Base-by-base conservation (phyloP, 2,113 vertebrate species). In the Halichoerus grypus region DNA sequence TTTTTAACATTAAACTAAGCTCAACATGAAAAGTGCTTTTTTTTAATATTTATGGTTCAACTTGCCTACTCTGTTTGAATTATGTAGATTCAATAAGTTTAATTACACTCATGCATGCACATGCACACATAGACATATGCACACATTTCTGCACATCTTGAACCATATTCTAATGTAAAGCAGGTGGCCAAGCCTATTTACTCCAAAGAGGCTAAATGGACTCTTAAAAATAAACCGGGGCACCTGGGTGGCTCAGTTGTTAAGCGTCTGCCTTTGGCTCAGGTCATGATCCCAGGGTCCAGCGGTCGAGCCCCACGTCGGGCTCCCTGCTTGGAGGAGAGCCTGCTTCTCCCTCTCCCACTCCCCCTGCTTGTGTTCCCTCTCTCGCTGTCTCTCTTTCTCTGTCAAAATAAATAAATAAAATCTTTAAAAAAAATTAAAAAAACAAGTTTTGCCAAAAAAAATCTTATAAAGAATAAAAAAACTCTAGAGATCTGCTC, bases 31-130 rank as follows among this genome's bases (percentile, higher is more conserved):
- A 92, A 15, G 61, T 65, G 2, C 1, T 53, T 55, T 69, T 53
- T 69, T 95, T 87, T 65, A 97, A 51, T 89, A 71, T 46, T 90
- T 88, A 49, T 90, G 7, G 7, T 85, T 77, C 24, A n/a, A 14
- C 31, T 86, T 72, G 39, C 21, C 5, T 26, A 21, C 19, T 96
- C 4, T 67, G 19, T 49, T 77, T 90, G 36, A 87, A 86, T 83
- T 39, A n/a, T n/a, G 31, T 82, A n/a, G 19, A 69, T 92, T 94
- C 39, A 49, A 0, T n/a, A 53, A 69, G 11, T 86, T 82, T 93
- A 6, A 90, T 72, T 71, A 18, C 4, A 77, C 5, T 90, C 11
- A 14, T 2, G 4, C 7, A 31, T 3, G 15, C 7, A 28, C 14
- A 55, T 7, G 39, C 39, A 69, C 24, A 26, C 24, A 65, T 14